Base-by-base conservation (phyloP, 2,888 invertebrate species). In the Brachyopa scutellaris region DNA sequence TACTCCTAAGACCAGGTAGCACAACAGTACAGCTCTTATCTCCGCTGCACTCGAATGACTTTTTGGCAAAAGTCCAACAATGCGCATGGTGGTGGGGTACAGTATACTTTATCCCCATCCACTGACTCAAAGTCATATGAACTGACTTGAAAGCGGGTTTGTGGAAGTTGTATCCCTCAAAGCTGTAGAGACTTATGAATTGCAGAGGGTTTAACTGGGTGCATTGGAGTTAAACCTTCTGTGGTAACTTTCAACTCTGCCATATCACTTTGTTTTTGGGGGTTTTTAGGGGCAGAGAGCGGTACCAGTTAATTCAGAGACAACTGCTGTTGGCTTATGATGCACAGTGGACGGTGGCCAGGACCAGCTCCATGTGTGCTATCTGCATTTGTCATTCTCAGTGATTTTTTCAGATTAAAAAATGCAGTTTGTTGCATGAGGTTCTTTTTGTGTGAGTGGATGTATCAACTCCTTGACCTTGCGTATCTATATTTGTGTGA, bases 21-120 rank as follows among this genome's bases (percentile, higher is more conserved):
- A 23, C 45, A 59, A 66, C 53, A 67, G 74, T 36, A 21, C 55
- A 40, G 47, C 55, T 55, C 64, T 76, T 76, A 76, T 80, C 76
- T 64, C 42, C 11, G 11, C 57, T 64, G 80, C 80, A 80, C 76
- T 80, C 76, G 51, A 76, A 64, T 80, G 80, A 62, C 80, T 69
- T 80, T 80, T 76, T 80, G 80, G 80, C 80, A 76, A 70, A 26
- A 64, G 69, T 59, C 69, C 80, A 76, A 62, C 69, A 42, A 59
- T 64, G 62, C 45, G 53, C 55, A 38, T n/a, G n/a, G n/a, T n/a
- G n/a, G n/a, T n/a, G 23, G 73, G 7, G 13, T 23, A 9, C 21
- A 29, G n/a, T 23, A 5, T 31, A 29, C 29, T 6, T 19, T n/a
- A 61, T 42, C 21, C 17, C 26, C 33, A 21, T 40, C 17, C 29